Conservation (phyloP, 2,888 invertebrate genomes). For the Muscina levida region DNA sequence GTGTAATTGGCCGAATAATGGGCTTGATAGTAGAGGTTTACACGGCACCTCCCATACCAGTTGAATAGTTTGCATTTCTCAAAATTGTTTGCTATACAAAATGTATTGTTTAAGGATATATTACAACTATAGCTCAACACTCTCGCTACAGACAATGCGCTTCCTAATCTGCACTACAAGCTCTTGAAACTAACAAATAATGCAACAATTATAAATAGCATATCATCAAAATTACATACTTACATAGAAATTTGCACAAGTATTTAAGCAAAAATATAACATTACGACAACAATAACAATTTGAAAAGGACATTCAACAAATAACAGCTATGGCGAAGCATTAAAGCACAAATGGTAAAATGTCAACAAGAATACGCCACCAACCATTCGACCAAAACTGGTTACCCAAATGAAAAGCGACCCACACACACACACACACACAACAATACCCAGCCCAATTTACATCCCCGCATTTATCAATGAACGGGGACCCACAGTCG, state of each 20-base stretch:
- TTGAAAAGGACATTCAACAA: background rate
- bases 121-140: too few relatives aligned
- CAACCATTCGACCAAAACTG: conserved; percentile 28
- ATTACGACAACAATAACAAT: conserved; percentile 27
- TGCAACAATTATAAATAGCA: conserved; percentile 32
- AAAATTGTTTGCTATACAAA: too few relatives aligned
- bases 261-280: conserved; percentile 4
- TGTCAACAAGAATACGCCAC: conserved; percentile 47
- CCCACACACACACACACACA: background rate
- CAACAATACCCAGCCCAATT: conserved; percentile 1
- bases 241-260: background rate
- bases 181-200: too few relatives aligned
- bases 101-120: too few relatives aligned
- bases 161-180: too few relatives aligned
- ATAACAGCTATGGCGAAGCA: conserved; percentile 9
- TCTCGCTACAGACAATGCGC: too few relatives aligned
- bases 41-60: too few relatives aligned
- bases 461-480: conserved; percentile 20
- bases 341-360: conserved; percentile 17
- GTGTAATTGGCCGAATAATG: too few relatives aligned
- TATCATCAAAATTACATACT: conserved; percentile 39
- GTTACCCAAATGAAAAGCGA: background rate
- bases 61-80: too few relatives aligned
- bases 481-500: background rate
- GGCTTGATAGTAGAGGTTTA: too few relatives aligned